Percentiles rank a stretch among this genome's conserved stretches.
Conservation (phyloP, 2,113 vertebrate species). For the Aplodontia rufa region DNA sequence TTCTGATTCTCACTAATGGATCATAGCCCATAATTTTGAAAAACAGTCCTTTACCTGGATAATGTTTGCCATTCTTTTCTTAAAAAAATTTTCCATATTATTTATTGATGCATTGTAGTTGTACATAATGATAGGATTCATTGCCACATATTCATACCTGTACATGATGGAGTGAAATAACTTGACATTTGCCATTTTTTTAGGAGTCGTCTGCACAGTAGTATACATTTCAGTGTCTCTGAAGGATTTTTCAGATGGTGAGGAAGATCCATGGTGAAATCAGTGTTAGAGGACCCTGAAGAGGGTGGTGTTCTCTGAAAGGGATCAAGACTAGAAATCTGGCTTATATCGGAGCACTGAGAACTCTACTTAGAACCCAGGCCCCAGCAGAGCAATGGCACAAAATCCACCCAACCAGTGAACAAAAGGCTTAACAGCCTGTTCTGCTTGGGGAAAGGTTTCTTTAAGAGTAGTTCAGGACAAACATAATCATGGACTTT, state of each 20-base stretch:
- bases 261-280: background rate
- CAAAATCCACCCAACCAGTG: background rate
- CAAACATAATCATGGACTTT: constrained; percentile 11
- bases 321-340: background rate
- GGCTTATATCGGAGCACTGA: background rate
- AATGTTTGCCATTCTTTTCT: background rate
- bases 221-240: background rate
- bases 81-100: too few species aligned
- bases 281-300: background rate
- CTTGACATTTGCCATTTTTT: background rate
- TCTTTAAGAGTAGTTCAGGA: constrained; percentile 47
- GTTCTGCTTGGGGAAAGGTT: background rate
- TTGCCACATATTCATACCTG: too few species aligned
- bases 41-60: background rate
- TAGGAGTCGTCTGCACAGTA: background rate
- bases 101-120: too few species aligned
- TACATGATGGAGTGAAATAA: too few species aligned
- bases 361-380: background rate
- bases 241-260: constrained; percentile 6
- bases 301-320: background rate
- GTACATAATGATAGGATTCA: too few species aligned
- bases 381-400: background rate
- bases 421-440: constrained; percentile 8
- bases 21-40: background rate
- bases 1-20: background rate